These are phyloP conservation scores for Takifugu flavidus DNA, from an alignment of 2,113 vertebrate genomes.

Conservation along the genomic window DNA sequence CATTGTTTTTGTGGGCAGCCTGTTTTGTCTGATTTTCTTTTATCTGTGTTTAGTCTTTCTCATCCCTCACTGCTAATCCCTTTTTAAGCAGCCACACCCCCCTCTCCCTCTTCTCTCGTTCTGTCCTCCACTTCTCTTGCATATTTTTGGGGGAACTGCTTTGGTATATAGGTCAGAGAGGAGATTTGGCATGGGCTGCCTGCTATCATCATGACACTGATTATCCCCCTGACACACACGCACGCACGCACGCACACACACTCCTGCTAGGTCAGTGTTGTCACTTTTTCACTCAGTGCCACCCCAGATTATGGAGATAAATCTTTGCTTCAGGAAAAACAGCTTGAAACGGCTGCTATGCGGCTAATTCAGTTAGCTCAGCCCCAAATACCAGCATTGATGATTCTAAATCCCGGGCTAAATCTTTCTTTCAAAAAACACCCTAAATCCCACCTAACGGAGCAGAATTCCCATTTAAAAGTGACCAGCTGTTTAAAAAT, in stretches of 20 bases:
- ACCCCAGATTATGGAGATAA: constrained; percentile 65
- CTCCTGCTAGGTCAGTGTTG: constrained; percentile 30
- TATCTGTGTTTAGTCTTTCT: constrained; percentile 31
- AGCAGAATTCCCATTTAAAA: constrained; percentile 12
- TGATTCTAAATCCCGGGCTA: constrained; percentile 40
- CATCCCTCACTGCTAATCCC: constrained; percentile 23
- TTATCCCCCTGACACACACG: constrained; percentile 20
- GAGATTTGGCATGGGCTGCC: constrained; percentile 61
- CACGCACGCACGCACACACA: not conserved
- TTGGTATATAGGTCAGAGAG: constrained; percentile 70
- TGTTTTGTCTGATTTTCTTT: constrained; percentile 31
- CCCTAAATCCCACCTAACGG: constrained; percentile 20
- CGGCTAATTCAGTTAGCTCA: constrained; percentile 54
- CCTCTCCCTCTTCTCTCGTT: constrained; percentile 6
- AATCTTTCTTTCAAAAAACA: constrained; percentile 27
- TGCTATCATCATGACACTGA: constrained; percentile 39
- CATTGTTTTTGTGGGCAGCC: constrained; percentile 18
- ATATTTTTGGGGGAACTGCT: constrained; percentile 47
- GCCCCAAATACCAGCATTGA: constrained; percentile 33
- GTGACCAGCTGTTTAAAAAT: not conserved
- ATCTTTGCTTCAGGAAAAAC: constrained; percentile 56
- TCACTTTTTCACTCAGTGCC: constrained; percentile 42
- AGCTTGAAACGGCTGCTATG: constrained; percentile 57
- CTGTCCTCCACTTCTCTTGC: constrained; percentile 15
- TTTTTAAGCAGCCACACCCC: not conserved